Evolutionary conservation across 2,113 vertebrate genomes (phyloP).

Genomic region (Loxodonta africana): DNA sequence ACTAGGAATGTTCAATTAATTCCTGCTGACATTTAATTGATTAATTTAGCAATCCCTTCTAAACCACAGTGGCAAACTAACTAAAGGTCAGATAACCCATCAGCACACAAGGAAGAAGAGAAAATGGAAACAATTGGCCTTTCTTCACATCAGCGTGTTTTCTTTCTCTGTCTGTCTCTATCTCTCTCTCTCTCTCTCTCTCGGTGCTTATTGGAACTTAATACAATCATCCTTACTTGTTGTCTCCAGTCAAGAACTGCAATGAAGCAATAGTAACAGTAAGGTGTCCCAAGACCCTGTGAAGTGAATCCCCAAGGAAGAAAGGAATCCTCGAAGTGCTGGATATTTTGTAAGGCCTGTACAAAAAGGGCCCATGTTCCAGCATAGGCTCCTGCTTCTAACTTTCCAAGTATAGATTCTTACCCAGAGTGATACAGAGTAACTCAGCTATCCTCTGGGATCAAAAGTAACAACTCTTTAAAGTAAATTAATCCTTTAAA

Average conservation of each 20-base stretch:
- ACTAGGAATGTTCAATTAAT: not conserved
- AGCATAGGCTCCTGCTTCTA: not conserved
- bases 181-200: not conserved
- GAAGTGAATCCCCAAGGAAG: not conserved
- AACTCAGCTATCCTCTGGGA: conserved; percentile 23
- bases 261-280: not conserved
- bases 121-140: not conserved
- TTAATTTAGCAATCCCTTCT: not conserved
- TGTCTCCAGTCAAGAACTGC: not conserved
- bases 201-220: not conserved
- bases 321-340: not conserved
- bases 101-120: not conserved
- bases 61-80: not conserved
- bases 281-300: not conserved
- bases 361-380: not conserved
- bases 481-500: conserved; percentile 70
- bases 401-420: not conserved
- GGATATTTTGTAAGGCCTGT: not conserved
- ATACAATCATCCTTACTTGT: not conserved
- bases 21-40: not conserved
- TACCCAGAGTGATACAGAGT: conserved; percentile 9
- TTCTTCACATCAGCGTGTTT: not conserved
- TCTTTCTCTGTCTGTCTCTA: not conserved
- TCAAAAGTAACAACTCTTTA: conserved; percentile 50
- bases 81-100: not conserved